A percentile compares a stretch with the other conserved stretches of the same genome.
Conservation (phyloP, 2,797 vertebrate species). For the Rachycentron canadum region DNA sequence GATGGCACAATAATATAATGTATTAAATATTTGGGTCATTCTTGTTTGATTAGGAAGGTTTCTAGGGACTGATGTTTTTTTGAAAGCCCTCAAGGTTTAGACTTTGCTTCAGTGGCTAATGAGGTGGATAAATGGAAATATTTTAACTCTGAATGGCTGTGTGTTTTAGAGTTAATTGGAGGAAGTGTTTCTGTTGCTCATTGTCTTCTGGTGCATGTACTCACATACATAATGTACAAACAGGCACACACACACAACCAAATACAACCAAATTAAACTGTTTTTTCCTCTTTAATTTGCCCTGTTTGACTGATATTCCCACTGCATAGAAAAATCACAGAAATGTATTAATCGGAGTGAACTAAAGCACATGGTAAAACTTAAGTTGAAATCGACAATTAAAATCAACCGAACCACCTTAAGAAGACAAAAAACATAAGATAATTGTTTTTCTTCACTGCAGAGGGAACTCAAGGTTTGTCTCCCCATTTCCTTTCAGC, state of each 20-base stretch:
- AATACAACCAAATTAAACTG: background rate
- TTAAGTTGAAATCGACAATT: background rate
- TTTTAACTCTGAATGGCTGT: background rate
- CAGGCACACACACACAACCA: background rate
- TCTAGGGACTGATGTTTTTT: constrained; percentile 9
- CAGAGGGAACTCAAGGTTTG: background rate
- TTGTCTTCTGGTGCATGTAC: background rate
- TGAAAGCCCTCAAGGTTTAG: constrained; percentile 32
- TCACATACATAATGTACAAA: background rate
- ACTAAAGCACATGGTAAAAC: background rate
- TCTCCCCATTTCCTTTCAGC: background rate
- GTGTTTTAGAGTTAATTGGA: constrained; percentile 4
- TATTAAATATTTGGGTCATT: constrained; percentile 38
- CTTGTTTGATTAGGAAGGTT: constrained; percentile 40
- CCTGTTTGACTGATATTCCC: background rate
- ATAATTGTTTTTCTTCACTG: background rate
- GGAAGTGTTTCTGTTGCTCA: background rate
- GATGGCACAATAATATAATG: constrained; percentile 29
- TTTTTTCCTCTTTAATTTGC: background rate
- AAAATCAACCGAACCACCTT: background rate
- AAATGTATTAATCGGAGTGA: background rate
- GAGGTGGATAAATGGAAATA: constrained; percentile 29
- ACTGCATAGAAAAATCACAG: too few species aligned
- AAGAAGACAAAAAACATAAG: background rate
- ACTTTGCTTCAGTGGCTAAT: constrained; percentile 34